Base-by-base conservation (phyloP, 2,113 vertebrate species). In the Prochilodus magdalenae region DNA sequence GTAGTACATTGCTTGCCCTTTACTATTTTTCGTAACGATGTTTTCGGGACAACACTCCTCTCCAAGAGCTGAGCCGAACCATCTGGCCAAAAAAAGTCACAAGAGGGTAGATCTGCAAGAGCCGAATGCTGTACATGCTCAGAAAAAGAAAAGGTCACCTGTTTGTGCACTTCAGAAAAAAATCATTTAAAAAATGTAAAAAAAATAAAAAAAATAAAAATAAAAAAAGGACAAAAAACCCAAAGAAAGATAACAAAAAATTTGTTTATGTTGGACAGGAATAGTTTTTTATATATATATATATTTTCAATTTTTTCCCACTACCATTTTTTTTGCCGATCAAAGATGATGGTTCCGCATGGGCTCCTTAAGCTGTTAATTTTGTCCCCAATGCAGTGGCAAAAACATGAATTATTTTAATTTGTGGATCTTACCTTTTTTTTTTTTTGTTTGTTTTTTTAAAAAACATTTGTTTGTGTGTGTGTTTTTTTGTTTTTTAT, bases 1-100 rank as follows among this genome's bases (percentile, higher is more conserved):
- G 76, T 83, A 87, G 83, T 77, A 87, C 83, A 83, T 83, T 87
- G 86, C 86, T 87, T 85, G 83, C 74, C 83, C 86, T 87, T 83
- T 83, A 77, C 78, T 87, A 80, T 78, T 81, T 70, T 78, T 80
- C 66, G 53, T 83, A 85, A 59, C 3, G 20, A 80, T 73, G 71
- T 80, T 80, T 73, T 69, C 51, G 40, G 30, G 57, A 57, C 53
- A 82, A 73, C 79, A 75, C 85, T 79, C 77, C 76, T 70, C 82
- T 79, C 85, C 26, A 79, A 80, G 75, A 86, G 85, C 69, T 73
- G 20, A 80, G 80, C 59, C 47, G 24, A 66, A 73, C 51, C 72
- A 75, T 60, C 60, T 77, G 65, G 66, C 66, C 36, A 63, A 51
- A 73, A 73, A 66, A 65, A 27, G 18, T 57, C n/a, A 55, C 36